Conservation (phyloP, 2,113 vertebrate genomes). For the Xiphophorus hellerii region DNA sequence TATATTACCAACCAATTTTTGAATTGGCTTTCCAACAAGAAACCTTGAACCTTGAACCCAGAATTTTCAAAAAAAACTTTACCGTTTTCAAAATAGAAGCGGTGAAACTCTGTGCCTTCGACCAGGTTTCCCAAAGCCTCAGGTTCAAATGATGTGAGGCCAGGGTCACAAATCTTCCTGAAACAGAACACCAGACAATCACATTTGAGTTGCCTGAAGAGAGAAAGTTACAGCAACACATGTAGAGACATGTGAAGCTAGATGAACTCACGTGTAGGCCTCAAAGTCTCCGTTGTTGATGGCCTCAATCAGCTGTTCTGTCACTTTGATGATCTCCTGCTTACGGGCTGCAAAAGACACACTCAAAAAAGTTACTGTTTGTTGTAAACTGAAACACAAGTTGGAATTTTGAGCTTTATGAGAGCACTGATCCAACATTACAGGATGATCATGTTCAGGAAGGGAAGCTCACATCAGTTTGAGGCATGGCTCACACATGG, state of each 20-base stretch:
- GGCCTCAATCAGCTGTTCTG: constrained; percentile 96
- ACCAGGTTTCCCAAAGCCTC: constrained; percentile 97
- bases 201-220: background rate
- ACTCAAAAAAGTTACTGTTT: background rate
- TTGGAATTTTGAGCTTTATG: background rate
- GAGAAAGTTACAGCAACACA: background rate
- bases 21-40: too few species aligned
- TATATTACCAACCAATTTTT: too few species aligned
- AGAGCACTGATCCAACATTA: constrained; percentile 11
- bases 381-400: background rate
- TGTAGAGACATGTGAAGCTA: too few species aligned
- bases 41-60: too few species aligned
- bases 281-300: constrained; percentile 99
- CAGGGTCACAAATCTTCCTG: constrained; percentile 98
- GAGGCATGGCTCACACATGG: background rate
- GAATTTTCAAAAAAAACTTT: background rate
- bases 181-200: background rate
- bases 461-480: background rate
- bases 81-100: constrained; percentile 99
- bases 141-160: constrained; percentile 95
- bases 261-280: constrained; percentile 92
- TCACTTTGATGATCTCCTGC: constrained; percentile 99
- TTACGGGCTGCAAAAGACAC: constrained; percentile 85
- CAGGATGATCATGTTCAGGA: background rate
- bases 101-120: constrained; percentile 97